Evolutionary conservation across 2,113 vertebrate genomes (phyloP), one percentile per base, ranked within the genome.

Genomic region (Clupea harengus): DNA sequence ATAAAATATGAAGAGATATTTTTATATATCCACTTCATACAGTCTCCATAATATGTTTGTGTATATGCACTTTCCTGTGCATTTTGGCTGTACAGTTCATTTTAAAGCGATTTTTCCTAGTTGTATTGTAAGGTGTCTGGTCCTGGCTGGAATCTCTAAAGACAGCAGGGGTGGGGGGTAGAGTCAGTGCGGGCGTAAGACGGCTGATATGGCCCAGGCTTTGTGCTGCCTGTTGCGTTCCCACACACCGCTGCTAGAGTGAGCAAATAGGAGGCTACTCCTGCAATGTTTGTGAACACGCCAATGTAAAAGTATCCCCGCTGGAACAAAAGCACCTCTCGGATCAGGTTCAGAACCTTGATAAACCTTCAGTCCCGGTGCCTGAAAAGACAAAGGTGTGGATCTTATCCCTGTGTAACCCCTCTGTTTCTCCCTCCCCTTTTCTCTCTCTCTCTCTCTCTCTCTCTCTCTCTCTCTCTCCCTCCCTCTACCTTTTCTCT

Each of bases 331-430:
- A 93, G 91, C 88, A 47, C 81, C 75, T 78, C 50, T 45, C 78
- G 88, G 92, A 93, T 94, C 93, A 90, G 89, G 90, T 94, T 94
- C 88, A 93, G 54, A 89, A 86, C 86, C 92, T 88, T 89, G 89
- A 92, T 93, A 93, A 94, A 90, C 88, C 87, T 84, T 85, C 20
- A 32, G 87, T 88, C 88, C 91, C 89, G 92, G 85, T 89, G 88
- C 89, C 86, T 89, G 86, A 82, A 87, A 84, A 89, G 88, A 89
- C 89, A 91, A 89, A 89, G 90, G 89, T 83, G 90, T 91, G 89
- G 86, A 83, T 78, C 85, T 89, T 93, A 93, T 94, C 93, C 93
- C 85, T 85, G 84, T 84, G 84, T 93, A 89, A 95, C 90, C 91
- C 80, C 83, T 6, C 81, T 85, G 87, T 83, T 84, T 88, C 57